Evolutionary conservation across 2,888 invertebrate genomes (phyloP), one percentile per base, ranked within the genome.

Genomic region (Chaitophorus viminalis): DNA sequence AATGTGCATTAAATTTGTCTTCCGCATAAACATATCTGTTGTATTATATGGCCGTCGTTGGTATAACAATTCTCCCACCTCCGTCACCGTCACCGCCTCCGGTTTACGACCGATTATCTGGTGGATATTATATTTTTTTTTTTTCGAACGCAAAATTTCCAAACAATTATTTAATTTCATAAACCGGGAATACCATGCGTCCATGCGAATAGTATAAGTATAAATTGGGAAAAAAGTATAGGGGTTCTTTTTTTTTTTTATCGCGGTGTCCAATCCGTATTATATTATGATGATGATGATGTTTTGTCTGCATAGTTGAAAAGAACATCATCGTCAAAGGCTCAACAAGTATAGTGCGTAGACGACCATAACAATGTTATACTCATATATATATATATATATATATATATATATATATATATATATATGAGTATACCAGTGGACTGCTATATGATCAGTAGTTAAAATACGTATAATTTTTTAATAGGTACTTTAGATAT

Each of bases 1-100:
- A 86, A 86, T 74, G 86, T 60, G 39, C 86, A 36, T 79, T 79
- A 79, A 86, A 86, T 86, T 86, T 79, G 86, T 86, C 54, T 79
- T 86, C 36, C 70, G 72, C 60, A 78, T 72, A 76, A 85, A 85
- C 86, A 70, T 74, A 82, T 52, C 54, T 29, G 74, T 60, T 74
- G 18, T 72, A 52, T 52, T 31, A n/a, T 72, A 72, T 70, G 46
- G 70, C 31, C 82, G 72, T 76, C 75, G 29, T 18, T 18, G 52
- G 36, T 14, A 17, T 29, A 46, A 77, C 52, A 46, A 52, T 46
- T 21, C 75, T 6, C 54, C 46, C 52, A 29, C n/a, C 75, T 4
- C 72, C 46, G 70, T n/a, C n/a, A 36, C 39, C 65, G 65, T 36
- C 65, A 39, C 65, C 68, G 79, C 74, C 74, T 31, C n/a, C 33